Evolutionary conservation across 2,797 vertebrate species (phyloP), one percentile per base, ranked within the genome.

Genomic region (Sorex maritimensis): DNA sequence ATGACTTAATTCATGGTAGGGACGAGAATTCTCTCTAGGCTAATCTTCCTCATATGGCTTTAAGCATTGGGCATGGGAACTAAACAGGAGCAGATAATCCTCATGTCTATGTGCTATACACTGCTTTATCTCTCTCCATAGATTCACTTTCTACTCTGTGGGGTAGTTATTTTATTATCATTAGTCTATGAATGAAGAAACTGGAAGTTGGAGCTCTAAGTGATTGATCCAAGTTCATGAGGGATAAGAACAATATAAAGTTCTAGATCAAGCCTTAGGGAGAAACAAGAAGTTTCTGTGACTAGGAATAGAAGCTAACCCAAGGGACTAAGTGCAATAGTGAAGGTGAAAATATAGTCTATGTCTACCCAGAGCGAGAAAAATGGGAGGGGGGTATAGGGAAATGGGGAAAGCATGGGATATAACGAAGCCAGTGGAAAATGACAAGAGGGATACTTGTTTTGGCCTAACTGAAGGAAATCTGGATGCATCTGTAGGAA

Each of bases 161-260:
- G 74, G 21, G 38, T 34, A 26, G 14, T 61, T 82, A 75, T 6
- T 72, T 44, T 84, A 55, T 67, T 26, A 74, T 5, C 44, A 6
- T 28, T 69, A 34, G 80, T 91, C 85, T 69, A 69, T 28, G 21
- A 49, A 81, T 67, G 34, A 86, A 23, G 46, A 92, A 80, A 65
- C 3, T 77, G 73, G 80, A 17, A 17, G 10, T 24, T 24, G 65
- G 28, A 88, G 2, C 77, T 11, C 72, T 88, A 65, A 73, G 30
- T 49, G 46, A 26, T 41, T 61, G 34, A 6, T 8, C 46, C 17
- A 77, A 84, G 49, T 69, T 84, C 8, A 65, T 23, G 83, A 95
- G 12, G 73, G 26, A 30, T 28, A 86, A 75, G 81, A 23, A 34
- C 68, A 55, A 12, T 44, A 81, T 0, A 46, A 30, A 92, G 26